Evolutionary conservation across 2,797 vertebrate genomes (phyloP).

Genomic region (Poeciliopsis infans): DNA sequence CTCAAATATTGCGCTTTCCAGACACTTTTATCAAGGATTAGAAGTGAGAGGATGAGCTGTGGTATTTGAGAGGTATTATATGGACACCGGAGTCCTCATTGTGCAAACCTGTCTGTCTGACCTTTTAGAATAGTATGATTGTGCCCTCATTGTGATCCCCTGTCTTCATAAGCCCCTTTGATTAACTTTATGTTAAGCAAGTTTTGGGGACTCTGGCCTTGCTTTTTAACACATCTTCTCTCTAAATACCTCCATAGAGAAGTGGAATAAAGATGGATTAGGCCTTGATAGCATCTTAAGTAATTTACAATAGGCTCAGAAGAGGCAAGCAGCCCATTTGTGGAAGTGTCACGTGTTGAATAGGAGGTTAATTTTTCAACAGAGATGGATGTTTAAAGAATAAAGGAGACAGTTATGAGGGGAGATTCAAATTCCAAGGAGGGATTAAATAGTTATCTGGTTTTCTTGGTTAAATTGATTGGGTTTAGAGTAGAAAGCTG

Average conservation of each 20-base stretch:
- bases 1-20: constrained; percentile 80
- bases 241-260: constrained; percentile 83
- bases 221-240: constrained; percentile 69
- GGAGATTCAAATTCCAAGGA: constrained; percentile 84
- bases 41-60: constrained; percentile 83
- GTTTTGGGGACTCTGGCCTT: constrained; percentile 87
- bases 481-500: constrained; percentile 77
- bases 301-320: constrained; percentile 92
- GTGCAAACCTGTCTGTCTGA: constrained; percentile 71
- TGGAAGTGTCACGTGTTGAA: constrained; percentile 87
- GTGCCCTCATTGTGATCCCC: constrained; percentile 80
- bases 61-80: constrained; percentile 77
- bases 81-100: constrained; percentile 76
- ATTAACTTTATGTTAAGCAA: constrained; percentile 97
- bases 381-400: constrained; percentile 88
- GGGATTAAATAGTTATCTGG: constrained; percentile 91
- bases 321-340: constrained; percentile 88
- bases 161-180: constrained; percentile 80
- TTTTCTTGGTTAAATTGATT: constrained; percentile 81
- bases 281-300: constrained; percentile 94
- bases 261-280: constrained; percentile 90
- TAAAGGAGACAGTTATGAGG: constrained; percentile 85
- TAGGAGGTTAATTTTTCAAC: constrained; percentile 94
- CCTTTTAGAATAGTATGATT: constrained; percentile 68
- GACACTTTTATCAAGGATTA: constrained; percentile 92